These are phyloP conservation scores for Baccha elongata DNA, from an alignment of 2,888 invertebrate genomes.

Conservation along the genomic window DNA sequence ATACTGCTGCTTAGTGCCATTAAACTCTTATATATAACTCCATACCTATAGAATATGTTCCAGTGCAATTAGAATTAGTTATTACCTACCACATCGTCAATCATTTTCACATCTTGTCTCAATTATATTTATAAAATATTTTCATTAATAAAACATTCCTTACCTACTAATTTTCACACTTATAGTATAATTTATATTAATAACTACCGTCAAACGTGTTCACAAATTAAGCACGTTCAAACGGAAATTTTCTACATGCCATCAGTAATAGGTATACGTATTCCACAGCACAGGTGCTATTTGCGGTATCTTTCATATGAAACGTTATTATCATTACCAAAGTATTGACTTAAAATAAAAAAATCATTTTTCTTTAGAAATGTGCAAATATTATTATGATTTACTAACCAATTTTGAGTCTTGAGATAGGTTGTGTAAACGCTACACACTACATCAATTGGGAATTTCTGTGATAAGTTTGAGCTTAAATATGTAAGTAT, in stretches of 20 bases:
- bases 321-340: not conserved
- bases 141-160: conserved; percentile 2
- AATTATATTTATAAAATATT: too few species aligned
- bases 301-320: not conserved
- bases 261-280: not conserved
- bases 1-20: too few species aligned
- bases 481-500: too few species aligned
- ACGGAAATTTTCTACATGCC: conserved; percentile 5
- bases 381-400: conserved; percentile 16
- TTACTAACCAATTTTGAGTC: conserved; percentile 6
- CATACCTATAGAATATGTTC: too few species aligned
- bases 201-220: conserved; percentile 5
- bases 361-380: not conserved
- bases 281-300: not conserved
- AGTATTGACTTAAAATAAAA: conserved; percentile 3
- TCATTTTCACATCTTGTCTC: too few species aligned
- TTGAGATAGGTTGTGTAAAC: too few species aligned
- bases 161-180: not conserved
- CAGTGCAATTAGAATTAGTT: too few species aligned
- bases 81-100: too few species aligned
- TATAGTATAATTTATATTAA: not conserved
- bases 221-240: conserved; percentile 14
- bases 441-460: too few species aligned
- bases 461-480: too few species aligned
- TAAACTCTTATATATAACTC: too few species aligned